Conservation (phyloP, 2,888 invertebrate species). For the Polietes domitor region DNA sequence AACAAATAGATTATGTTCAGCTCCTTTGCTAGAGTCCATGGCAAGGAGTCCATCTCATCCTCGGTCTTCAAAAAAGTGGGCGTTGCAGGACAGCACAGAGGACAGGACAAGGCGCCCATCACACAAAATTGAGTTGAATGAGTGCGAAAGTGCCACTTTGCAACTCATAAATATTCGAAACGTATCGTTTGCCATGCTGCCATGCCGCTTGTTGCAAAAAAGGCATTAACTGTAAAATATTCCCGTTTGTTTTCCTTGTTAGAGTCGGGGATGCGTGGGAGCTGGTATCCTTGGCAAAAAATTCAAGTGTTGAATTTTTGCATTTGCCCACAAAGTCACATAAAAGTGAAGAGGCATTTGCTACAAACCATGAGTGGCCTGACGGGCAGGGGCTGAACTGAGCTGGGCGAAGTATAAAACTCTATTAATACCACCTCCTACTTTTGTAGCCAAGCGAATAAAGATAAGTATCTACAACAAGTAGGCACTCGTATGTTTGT, state of each 20-base stretch:
- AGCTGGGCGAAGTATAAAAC: too few relatives aligned
- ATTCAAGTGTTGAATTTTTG: constrained; percentile 61
- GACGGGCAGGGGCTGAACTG: constrained; percentile 8
- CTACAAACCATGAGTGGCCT: constrained; percentile 37
- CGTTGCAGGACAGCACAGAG: constrained; percentile 48
- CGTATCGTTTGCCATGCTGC: constrained; percentile 55
- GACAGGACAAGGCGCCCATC: constrained; percentile 28
- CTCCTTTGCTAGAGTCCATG: too few relatives aligned
- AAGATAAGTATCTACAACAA: constrained; percentile 6
- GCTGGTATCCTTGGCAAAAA: constrained; percentile 16
- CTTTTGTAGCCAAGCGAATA: neutral
- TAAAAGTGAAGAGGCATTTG: constrained; percentile 43
- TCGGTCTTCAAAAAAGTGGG: constrained; percentile 20
- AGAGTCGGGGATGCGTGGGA: neutral
- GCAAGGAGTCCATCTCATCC: neutral
- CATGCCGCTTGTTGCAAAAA: constrained; percentile 2
- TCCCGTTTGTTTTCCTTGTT: constrained; percentile 47
- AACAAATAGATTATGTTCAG: constrained; percentile 31
- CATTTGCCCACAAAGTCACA: constrained; percentile 56
- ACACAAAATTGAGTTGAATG: constrained; percentile 59
- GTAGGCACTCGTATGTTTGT: neutral
- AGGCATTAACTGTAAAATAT: constrained; percentile 60
- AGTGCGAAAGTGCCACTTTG: constrained; percentile 74
- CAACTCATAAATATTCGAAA: constrained; percentile 77
- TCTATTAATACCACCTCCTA: constrained; percentile 28